Conservation (phyloP, 2,113 vertebrate species). For the Smithornis capensis region DNA sequence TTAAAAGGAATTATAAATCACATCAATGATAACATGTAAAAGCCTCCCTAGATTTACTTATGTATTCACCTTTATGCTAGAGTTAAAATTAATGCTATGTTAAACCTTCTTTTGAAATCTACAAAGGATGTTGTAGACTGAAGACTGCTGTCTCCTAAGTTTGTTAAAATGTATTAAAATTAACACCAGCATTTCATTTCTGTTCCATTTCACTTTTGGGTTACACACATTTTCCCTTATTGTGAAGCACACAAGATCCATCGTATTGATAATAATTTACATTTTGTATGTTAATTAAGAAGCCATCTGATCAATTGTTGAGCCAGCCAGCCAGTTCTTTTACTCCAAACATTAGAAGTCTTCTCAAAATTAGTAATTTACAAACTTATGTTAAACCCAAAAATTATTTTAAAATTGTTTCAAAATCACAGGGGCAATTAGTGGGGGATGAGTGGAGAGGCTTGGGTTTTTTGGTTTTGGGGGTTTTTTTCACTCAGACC, state of each 20-base stretch:
- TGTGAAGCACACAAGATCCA: neutral
- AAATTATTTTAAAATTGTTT: neutral
- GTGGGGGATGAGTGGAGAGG: fast-evolving
- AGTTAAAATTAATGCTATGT: neutral
- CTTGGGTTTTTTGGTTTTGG: neutral
- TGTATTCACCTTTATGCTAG: neutral
- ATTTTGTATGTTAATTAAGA: neutral
- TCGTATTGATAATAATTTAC: neutral
- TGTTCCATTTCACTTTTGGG: neutral
- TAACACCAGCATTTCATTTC: neutral
- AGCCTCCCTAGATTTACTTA: neutral
- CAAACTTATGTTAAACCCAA: neutral
- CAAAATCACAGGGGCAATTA: neutral
- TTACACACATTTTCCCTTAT: neutral
- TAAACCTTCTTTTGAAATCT: slow-evolving; percentile 1
- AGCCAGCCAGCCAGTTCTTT: neutral
- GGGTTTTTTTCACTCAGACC: too few relatives aligned
- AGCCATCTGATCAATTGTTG: neutral
- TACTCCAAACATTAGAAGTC: neutral
- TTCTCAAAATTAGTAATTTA: neutral
- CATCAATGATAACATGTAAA: neutral
- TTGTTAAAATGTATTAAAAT: neutral
- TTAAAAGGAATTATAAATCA: neutral
- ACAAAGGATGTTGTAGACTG: neutral
- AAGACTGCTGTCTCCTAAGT: neutral